Base-by-base conservation (phyloP, 2,888 invertebrate genomes). In the Toxonevra muliebris region DNA sequence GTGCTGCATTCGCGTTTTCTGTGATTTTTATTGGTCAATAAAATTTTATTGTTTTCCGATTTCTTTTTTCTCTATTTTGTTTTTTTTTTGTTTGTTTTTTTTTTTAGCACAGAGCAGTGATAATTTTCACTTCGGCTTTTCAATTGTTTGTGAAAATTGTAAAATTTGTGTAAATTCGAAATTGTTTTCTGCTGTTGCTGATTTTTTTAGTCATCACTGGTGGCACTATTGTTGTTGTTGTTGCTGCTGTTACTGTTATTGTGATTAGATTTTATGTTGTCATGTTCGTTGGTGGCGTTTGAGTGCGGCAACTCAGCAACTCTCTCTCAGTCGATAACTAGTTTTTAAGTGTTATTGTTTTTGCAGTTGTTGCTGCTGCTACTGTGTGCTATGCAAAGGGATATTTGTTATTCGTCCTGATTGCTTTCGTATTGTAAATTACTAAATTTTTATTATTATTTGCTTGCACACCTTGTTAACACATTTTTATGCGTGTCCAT, bases 11-110 rank as follows among this genome's bases (percentile, higher is more conserved):
- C 19, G 19, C 43, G 42, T 2, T 40, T 40, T 40, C 11, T 20
- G 60, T 48, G 67, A 73, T 72, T 75, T 76, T 75, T 76, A 76
- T 74, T 70, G 69, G 64, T 64, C 71, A 72, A 76, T 76, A 76
- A 74, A 75, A 75, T 76, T 73, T 73, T 75, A 74, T 76, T 75
- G 71, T 66, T 73, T 73, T 74, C 62, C 74, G 72, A 74, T 75
- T 71, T 74, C 70, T 69, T 19, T 59, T 60, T 30, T 50, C 60
- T 66, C 54, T 54, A 30, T 30, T 30, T 30, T 30, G 30, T 30
- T 30, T 30, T 30, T 30, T 2, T 30, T 4, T 30, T 30, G 7
- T 7, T 30, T 4, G 2, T 30, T 30, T 30, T 30, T 71, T 71
- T 74, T 71, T 75, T 73, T 68, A 64, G 70, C 71, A 69, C 61